Evolutionary conservation across 2,888 invertebrate genomes (phyloP), one percentile per base, ranked within the genome.

Genomic region (Agrypnus murinus): DNA sequence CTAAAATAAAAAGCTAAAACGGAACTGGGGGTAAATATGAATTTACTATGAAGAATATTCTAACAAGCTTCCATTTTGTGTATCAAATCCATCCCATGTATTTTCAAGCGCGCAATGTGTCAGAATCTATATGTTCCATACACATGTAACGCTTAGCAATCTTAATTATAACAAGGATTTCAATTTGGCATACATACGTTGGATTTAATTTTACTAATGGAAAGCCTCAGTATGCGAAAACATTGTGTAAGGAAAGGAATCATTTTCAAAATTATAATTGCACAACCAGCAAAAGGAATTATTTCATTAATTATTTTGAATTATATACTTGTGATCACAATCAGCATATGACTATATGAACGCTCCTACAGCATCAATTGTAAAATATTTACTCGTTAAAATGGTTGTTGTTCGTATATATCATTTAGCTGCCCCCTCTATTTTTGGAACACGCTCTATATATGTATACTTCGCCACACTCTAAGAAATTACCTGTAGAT

Each of bases 141-240:
- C 10, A 32, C 45, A 36, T 32, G 45, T 46, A 65, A 45, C 45
- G 46, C 46, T 57, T 57, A 57, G 55, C 46, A 19, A 40, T 57
- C 57, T 65, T 65, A 65, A 65, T 65, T 65, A 65, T 43, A 46
- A 57, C 17, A 45, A 19, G 65, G 57, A 65, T 65, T 65, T 57
- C 57, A 46, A 65, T 57, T 36, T 57, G 57, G 36, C 45, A 45
- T 55, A 34, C 45, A 45, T 55, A 48, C 45, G 57, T 57, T 46
- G 58, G 65, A 19, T 65, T 65, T 58, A 65, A 65, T 65, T 65
- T 65, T 57, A 65, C 57, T 65, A 65, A 65, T 65, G 65, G 57
- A 58, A 57, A 65, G 57, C 53, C 38, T 63, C 50, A 45, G 15
- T 14, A 55, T 34, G 9, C 12, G 43, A 31, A 31, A 59, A 43